Evolutionary conservation across 2,113 vertebrate genomes (phyloP).

Genomic region (Pangasianodon gigas): DNA sequence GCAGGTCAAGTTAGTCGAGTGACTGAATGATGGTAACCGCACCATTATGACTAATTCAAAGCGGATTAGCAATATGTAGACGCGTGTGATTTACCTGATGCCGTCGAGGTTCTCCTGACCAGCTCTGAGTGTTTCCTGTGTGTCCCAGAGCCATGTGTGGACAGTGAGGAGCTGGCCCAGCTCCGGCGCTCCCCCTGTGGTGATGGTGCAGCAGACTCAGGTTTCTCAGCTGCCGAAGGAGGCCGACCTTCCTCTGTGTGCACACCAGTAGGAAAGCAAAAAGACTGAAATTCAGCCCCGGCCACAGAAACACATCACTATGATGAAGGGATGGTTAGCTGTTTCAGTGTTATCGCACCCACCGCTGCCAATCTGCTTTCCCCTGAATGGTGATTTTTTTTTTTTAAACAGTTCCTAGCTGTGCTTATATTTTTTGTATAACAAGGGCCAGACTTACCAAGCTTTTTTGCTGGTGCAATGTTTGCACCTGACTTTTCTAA

Average conservation of each 20-base stretch:
- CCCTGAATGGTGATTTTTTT: not conserved
- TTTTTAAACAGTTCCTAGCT: not conserved
- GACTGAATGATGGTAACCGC: not conserved
- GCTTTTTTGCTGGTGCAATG: conserved; percentile 57
- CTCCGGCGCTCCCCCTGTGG: conserved; percentile 74
- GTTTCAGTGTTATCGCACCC: conserved; percentile 25
- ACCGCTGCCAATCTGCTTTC: conserved; percentile 1
- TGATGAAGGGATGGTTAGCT: conserved; percentile 26
- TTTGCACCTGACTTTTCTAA: conserved; percentile 58
- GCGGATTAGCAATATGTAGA: not conserved
- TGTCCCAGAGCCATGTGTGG: conserved; percentile 68
- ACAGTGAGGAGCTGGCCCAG: conserved; percentile 85
- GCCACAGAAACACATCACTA: not conserved
- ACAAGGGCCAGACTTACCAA: conserved; percentile 56
- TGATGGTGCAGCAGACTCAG: conserved; percentile 75
- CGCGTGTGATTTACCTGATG: conserved; percentile 75
- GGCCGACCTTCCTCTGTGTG: conserved; percentile 79
- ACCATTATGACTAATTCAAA: not conserved
- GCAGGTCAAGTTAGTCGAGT: not conserved
- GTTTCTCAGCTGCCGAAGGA: conserved; percentile 74
- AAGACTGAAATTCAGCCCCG: conserved; percentile 1
- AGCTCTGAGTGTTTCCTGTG: conserved; percentile 84
- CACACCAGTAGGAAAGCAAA: conserved; percentile 41
- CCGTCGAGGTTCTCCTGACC: conserved; percentile 80
- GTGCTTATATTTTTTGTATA: conserved; percentile 30